Evolutionary conservation across 2,113 vertebrate species (phyloP).

Genomic region (Pionites leucogaster): DNA sequence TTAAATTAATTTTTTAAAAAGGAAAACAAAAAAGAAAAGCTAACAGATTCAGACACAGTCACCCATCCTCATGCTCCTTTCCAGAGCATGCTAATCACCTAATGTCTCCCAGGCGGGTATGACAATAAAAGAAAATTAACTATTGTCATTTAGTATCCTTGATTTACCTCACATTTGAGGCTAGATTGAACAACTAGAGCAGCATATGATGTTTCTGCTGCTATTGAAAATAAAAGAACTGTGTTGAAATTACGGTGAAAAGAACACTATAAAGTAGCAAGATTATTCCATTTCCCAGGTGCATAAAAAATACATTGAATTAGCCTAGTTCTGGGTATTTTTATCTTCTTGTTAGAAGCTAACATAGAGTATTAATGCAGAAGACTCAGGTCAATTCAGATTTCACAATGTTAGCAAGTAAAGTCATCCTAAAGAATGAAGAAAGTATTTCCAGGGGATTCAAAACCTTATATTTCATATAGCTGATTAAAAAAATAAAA

Average conservation of each 20-base stretch:
- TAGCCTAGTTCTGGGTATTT: not conserved
- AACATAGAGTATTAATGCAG: not conserved
- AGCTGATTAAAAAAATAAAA: not conserved
- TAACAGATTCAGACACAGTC: not conserved
- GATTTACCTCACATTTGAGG: not conserved
- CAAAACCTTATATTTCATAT: not conserved
- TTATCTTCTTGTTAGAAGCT: not conserved
- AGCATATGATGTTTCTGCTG: not conserved
- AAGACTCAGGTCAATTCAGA: not conserved
- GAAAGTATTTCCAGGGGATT: not conserved
- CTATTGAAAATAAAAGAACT: not conserved
- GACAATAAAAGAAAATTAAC: not conserved
- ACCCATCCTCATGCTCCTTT: not conserved
- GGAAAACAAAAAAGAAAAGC: not conserved
- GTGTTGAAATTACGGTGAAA: not conserved
- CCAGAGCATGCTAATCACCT: not conserved
- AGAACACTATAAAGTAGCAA: not conserved
- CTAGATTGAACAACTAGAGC: not conserved
- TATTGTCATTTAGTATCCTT: not conserved
- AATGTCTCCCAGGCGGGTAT: not conserved
- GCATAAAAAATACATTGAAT: not conserved
- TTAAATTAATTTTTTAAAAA: not conserved
- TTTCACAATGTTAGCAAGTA: not conserved
- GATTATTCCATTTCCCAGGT: not conserved
- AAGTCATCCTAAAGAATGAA: not conserved